Conservation (phyloP, 2,888 invertebrate species). For the Lasioglossum calceatum region DNA sequence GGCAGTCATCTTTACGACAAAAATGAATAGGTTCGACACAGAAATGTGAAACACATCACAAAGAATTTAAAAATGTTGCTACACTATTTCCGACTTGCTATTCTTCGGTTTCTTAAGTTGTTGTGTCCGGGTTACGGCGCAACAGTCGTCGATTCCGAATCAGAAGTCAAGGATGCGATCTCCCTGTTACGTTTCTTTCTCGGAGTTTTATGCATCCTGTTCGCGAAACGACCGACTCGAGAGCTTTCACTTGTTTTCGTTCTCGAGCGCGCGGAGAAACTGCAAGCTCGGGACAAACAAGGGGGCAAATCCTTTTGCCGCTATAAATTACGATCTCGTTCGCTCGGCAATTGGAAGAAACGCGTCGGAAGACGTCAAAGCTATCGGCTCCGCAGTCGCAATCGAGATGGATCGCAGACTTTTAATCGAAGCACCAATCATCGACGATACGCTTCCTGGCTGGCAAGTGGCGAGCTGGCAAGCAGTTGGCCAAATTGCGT, state of each 20-base stretch:
- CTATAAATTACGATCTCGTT: constrained; percentile 3
- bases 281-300: constrained; percentile 6
- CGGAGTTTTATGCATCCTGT: background rate
- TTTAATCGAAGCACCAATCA: constrained; percentile 25
- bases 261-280: constrained; percentile 2
- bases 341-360: background rate
- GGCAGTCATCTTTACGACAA: too few relatives aligned
- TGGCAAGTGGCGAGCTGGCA: background rate
- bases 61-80: too few relatives aligned
- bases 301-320: background rate
- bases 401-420: constrained; percentile 10
- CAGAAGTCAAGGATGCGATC: constrained; percentile 9
- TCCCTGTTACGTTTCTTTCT: background rate
- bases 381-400: background rate
- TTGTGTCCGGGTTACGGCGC: background rate
- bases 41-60: too few relatives aligned
- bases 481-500: constrained; percentile 44
- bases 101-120: too few relatives aligned
- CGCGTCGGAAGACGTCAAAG: constrained; percentile 15
- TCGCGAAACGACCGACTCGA: background rate
- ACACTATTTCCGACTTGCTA: too few relatives aligned
- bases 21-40: too few relatives aligned
- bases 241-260: constrained; percentile 44
- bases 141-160: background rate
- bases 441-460: background rate